These are phyloP conservation scores for Anodontia alba DNA, from an alignment of 2,888 invertebrate genomes.

Conservation along the genomic window DNA sequence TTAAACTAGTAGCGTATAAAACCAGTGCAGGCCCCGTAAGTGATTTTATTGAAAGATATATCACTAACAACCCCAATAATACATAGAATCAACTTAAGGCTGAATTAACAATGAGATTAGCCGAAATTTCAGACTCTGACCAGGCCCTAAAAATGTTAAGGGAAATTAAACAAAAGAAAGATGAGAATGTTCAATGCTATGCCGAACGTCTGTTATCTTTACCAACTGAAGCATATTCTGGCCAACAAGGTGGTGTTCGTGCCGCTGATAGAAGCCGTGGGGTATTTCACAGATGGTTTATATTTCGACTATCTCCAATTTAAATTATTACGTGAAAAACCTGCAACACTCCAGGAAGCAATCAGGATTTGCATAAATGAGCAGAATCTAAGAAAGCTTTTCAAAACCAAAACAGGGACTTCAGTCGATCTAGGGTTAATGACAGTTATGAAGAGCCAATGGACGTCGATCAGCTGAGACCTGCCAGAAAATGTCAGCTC, in stretches of 20 bases:
- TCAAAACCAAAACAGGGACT: not conserved
- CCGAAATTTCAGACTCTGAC: not conserved
- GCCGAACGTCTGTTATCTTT: not conserved
- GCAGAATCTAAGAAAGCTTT: not conserved
- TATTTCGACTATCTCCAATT: too few species aligned
- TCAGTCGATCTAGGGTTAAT: not conserved
- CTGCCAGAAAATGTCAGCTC: not conserved
- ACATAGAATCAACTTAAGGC: not conserved
- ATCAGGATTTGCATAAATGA: not conserved
- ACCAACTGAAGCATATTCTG: too few species aligned
- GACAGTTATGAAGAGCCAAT: too few species aligned
- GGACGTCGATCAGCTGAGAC: not conserved
- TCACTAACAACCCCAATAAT: not conserved
- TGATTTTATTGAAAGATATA: not conserved
- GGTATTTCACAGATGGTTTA: too few species aligned
- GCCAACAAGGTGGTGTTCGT: too few species aligned
- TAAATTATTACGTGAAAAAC: not conserved
- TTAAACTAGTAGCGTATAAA: not conserved
- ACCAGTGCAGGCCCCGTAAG: not conserved
- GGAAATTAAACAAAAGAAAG: not conserved
- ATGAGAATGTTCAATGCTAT: not conserved
- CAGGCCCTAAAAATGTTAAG: constrained; percentile 2
- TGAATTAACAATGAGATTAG: not conserved
- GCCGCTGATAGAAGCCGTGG: too few species aligned
- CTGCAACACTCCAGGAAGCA: not conserved